These are phyloP conservation scores for Acleris sparsana DNA, from an alignment of 2,888 invertebrate species.

Conservation along the genomic window DNA sequence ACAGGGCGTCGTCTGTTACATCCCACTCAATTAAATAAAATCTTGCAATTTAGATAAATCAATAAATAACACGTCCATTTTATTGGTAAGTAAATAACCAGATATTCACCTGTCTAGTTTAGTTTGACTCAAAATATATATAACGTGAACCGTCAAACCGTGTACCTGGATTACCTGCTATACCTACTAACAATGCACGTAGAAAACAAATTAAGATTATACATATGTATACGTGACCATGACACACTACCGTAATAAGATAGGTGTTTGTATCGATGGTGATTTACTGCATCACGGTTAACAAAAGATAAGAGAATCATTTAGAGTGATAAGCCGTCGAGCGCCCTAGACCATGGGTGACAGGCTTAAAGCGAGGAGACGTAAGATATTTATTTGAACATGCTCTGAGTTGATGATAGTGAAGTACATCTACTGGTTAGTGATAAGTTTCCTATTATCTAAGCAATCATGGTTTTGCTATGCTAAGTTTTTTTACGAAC, in stretches of 20 bases:
- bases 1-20: too few species aligned
- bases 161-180: background rate
- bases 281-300: conserved; percentile 20
- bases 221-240: conserved; percentile 19
- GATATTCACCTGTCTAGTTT: too few species aligned
- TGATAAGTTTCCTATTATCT: background rate
- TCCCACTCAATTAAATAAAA: too few species aligned
- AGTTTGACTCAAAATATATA: background rate
- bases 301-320: conserved; percentile 25
- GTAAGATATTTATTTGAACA: background rate
- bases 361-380: background rate
- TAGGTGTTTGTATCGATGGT: conserved; percentile 2
- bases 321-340: conserved; percentile 21
- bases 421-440: too few species aligned
- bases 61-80: too few species aligned
- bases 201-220: conserved; percentile 19
- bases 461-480: background rate
- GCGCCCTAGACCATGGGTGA: conserved; percentile 12
- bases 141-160: too few species aligned
- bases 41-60: too few species aligned
- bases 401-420: background rate
- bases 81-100: too few species aligned
- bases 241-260: conserved; percentile 17
- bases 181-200: conserved; percentile 9
- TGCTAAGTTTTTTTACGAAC: background rate